phyloP scores from a whole-genome alignment of 2,113 vertebrate species.

The Ammodytes marinus region DNA sequence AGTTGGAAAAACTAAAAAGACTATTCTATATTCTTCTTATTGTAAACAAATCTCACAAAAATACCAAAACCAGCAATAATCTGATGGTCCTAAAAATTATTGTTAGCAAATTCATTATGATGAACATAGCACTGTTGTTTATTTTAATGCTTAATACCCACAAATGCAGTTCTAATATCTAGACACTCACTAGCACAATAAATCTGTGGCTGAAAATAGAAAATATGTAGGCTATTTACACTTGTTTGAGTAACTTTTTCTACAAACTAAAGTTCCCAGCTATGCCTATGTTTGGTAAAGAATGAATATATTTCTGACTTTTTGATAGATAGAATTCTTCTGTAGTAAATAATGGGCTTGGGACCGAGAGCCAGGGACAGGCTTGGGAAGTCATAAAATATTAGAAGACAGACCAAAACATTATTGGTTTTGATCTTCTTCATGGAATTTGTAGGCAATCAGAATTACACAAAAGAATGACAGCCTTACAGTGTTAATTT shows the following conservation, averaged over 20 bases:
- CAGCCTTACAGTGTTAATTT: too few species aligned
- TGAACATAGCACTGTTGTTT: neutral
- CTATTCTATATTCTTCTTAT: neutral
- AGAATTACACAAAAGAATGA: neutral
- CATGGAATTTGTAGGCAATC: neutral
- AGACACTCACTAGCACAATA: neutral
- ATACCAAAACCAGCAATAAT: neutral
- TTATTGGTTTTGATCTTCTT: neutral
- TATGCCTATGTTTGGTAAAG: neutral
- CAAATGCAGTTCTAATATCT: neutral
- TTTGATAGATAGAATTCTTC: neutral
- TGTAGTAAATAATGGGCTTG: neutral
- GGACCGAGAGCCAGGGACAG: neutral
- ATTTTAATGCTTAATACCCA: neutral
- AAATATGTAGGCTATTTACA: neutral
- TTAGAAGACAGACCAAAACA: neutral
- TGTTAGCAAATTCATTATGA: neutral
- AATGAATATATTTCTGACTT: neutral
- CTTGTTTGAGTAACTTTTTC: neutral
- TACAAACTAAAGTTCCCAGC: neutral
- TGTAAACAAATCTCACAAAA: neutral
- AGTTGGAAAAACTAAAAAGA: neutral
- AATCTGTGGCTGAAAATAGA: neutral
- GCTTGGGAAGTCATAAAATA: neutral
- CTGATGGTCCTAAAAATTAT: neutral